Evolutionary conservation across 2,113 vertebrate genomes (phyloP), one percentile per base, ranked within the genome.

Genomic region (Odontophorus gujanensis): DNA sequence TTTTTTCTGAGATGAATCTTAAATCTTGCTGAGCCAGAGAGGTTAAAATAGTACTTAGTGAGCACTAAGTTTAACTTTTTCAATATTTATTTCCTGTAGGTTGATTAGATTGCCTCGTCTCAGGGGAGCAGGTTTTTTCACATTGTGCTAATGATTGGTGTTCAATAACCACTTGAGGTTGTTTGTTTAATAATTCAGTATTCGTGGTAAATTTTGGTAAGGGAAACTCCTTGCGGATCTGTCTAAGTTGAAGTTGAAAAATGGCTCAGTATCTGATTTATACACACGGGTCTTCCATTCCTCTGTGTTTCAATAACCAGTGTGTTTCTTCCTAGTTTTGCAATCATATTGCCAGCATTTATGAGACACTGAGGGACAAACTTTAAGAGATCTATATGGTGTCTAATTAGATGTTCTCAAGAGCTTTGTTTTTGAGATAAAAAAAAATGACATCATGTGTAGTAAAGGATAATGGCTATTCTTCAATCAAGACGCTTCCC

Each of bases 101-200:
- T 77, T 95, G 95, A 93, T 96, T 95, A 95, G 85, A 93, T 90
- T 90, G 80, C 68, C 61, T 51, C 2, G 30, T 69, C 68, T 77
- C 57, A 50, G 85, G 76, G 48, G 90, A 94, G 36, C 13, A 51
- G 16, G 26, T 21, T 20, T 20, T 93, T 94, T 85, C 50, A 28
- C 30, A 5, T 32, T 81, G 82, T 83, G 74, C 25, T 89, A 81
- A 68, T 80, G 51, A 90, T 87, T 82, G 38, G 63, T 92, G 61
- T 87, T 95, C 87, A 79, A 86, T 94, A 91, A 72, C 73, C 73
- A 88, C 45, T 96, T 87, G 81, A 68, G 34, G 68, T 40, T 78
- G 73, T 81, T 95, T 90, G 69, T 89, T 95, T 94, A 92, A 93
- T 93, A 75, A 91, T 88, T 93, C 82, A 67, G 4, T 90, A 68